phyloP scores from a whole-genome alignment of 92 coral and sea anemone genomes.

The Siderastrea radians region DNA sequence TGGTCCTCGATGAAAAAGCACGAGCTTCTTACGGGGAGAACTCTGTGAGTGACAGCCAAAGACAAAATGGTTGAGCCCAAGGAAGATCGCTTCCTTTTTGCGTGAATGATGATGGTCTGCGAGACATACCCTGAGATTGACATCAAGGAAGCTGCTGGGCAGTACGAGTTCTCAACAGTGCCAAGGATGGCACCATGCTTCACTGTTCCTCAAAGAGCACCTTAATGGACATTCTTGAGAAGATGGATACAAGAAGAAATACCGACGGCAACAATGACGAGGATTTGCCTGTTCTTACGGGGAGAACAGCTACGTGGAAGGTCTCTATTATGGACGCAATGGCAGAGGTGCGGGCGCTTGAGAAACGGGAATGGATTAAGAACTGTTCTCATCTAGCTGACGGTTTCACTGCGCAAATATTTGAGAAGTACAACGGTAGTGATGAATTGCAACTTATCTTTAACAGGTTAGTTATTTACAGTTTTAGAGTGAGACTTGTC shows the following conservation, averaged over 20 bases:
- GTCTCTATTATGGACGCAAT: conserved; percentile 40
- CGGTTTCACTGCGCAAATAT: conserved; percentile 22
- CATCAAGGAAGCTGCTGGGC: neutral
- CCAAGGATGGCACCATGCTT: conserved; percentile 38
- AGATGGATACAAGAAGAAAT: neutral
- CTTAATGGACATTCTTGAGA: conserved; percentile 38
- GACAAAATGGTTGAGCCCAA: too few relatives aligned
- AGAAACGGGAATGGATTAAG: conserved; percentile 51
- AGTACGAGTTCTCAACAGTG: conserved; percentile 11
- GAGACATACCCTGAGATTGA: neutral
- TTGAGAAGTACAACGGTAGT: conserved; percentile 22
- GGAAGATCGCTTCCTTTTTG: too few relatives aligned
- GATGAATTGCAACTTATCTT: conserved; percentile 33
- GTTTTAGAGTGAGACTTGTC: neutral
- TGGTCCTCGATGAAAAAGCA: too few relatives aligned
- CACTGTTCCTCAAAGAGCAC: conserved; percentile 43
- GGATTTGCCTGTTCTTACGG: neutral
- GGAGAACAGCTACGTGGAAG: conserved; percentile 8
- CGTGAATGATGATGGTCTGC: too few relatives aligned
- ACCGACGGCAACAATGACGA: neutral
- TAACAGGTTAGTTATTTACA: neutral
- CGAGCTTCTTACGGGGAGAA: too few relatives aligned
- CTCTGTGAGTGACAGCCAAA: too few relatives aligned
- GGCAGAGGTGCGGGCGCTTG: conserved; percentile 58
- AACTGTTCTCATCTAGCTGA: conserved; percentile 51